Evolutionary conservation across 1,140 invertebrate species (phyloP).

Genomic region (Platyura marginata): DNA sequence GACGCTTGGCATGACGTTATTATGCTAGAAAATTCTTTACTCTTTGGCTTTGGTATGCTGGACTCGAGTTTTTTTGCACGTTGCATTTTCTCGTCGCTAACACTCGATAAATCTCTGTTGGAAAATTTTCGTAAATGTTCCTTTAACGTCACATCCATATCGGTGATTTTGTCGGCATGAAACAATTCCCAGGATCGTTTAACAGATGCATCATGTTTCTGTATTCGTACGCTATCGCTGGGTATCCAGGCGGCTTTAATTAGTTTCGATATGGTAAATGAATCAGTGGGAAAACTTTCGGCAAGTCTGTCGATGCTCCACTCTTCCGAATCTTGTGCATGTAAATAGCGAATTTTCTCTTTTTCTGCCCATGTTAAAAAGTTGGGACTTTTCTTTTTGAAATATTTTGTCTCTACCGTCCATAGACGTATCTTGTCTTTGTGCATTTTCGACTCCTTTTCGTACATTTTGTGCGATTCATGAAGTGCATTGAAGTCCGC

Average conservation of each 20-base stretch:
- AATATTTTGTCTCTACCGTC: slow-evolving; percentile 55
- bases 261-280: slow-evolving; percentile 36
- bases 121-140: slow-evolving; percentile 47
- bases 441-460: too few relatives aligned
- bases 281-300: slow-evolving; percentile 59
- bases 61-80: slow-evolving; percentile 2
- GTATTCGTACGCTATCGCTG: slow-evolving; percentile 29
- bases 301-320: slow-evolving; percentile 55
- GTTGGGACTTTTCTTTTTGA: slow-evolving; percentile 44
- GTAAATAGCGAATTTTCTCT: slow-evolving; percentile 55
- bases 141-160: slow-evolving; percentile 28
- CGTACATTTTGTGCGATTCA: too few relatives aligned
- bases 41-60: slow-evolving; percentile 15
- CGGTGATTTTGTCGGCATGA: slow-evolving; percentile 28
- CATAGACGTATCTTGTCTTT: too few relatives aligned
- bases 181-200: slow-evolving; percentile 46
- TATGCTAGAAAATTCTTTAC: slow-evolving; percentile 25
- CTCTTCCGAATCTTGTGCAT: slow-evolving; percentile 41
- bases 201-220: slow-evolving; percentile 40
- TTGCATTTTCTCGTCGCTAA: slow-evolving; percentile 5
- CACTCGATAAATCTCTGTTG: slow-evolving; percentile 4
- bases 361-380: slow-evolving; percentile 71
- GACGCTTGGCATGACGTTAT: slow-evolving; percentile 19
- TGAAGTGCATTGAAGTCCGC: too few relatives aligned
- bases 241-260: slow-evolving; percentile 41